These are phyloP conservation scores for Melanotaenia boesemani DNA, from an alignment of 2,797 vertebrate species.

Conservation along the genomic window DNA sequence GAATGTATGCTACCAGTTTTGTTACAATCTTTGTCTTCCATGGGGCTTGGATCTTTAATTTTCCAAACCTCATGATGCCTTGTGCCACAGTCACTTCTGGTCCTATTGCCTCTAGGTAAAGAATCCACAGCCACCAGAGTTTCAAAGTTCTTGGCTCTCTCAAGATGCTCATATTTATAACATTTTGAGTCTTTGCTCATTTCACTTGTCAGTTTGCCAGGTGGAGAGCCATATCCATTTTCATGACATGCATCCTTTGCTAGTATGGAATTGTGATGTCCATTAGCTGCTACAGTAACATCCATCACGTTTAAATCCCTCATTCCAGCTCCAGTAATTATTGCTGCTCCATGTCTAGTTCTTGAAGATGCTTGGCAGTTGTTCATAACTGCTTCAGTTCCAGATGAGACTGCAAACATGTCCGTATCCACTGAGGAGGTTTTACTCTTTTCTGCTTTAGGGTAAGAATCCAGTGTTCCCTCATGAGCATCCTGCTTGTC, in stretches of 20 bases:
- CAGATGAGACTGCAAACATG: constrained; percentile 36
- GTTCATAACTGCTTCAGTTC: constrained; percentile 56
- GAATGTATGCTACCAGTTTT: constrained; percentile 59
- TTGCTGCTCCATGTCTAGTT: constrained; percentile 43
- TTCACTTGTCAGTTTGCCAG: constrained; percentile 50
- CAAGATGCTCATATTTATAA: constrained; percentile 43
- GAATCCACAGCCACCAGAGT: constrained; percentile 28
- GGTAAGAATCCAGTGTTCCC: constrained; percentile 73
- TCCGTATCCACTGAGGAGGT: constrained; percentile 60
- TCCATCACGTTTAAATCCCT: constrained; percentile 8
- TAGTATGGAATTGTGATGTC: constrained; percentile 46
- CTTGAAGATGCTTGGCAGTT: constrained; percentile 63
- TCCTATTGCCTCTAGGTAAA: constrained; percentile 28
- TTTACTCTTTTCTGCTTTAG: constrained; percentile 77
- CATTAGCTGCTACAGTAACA: constrained; percentile 40
- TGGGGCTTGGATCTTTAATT: constrained; percentile 54
- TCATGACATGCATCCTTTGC: constrained; percentile 59
- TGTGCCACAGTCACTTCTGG: constrained; percentile 26
- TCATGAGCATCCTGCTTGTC: constrained; percentile 89
- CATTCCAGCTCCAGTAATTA: constrained; percentile 6
- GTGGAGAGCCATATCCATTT: constrained; percentile 76
- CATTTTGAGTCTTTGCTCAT: constrained; percentile 44
- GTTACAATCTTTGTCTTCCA: constrained; percentile 55
- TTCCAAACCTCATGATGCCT: constrained; percentile 48
- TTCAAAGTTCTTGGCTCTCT: constrained; percentile 46